Base-by-base conservation (phyloP, 2,797 vertebrate species). In the Morus bassanus region DNA sequence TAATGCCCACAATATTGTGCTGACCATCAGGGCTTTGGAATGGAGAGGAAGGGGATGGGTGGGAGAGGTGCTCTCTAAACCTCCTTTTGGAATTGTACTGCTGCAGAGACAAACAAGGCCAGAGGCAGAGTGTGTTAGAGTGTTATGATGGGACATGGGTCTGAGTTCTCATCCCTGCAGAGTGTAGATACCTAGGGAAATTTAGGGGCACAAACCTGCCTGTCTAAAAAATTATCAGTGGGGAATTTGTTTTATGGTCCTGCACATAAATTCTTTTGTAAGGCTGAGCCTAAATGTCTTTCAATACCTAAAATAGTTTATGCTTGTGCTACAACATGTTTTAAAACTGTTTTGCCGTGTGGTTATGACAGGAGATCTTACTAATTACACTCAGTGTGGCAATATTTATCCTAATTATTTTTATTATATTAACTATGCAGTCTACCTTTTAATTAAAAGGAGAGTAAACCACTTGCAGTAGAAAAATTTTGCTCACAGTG, bases 341-440 rank as follows among this genome's bases (percentile, higher is more conserved):
- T 89, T 94, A 25, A 79, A 89, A 73, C 56, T 91, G n/a, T 90
- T 59, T 88, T 90, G 46, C 33, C 7, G 3, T 92, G 9, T 60
- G 56, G 46, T 67, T 94, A 35, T 72, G 70, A 57, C 69, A 72
- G 50, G 27, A 88, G 79, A 85, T 37, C 54, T 88, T 81, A n/a
- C n/a, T n/a, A n/a, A n/a, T n/a, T n/a, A n/a, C n/a, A n/a, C n/a
- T n/a, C n/a, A n/a, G n/a, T n/a, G n/a, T n/a, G n/a, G n/a, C n/a
- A n/a, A n/a, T n/a, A n/a, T n/a, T n/a, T n/a, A n/a, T n/a, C n/a
- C 53, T 93, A 74, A 93, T 96, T 92, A 43, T 90, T 93, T 95
- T 94, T 95, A 28, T 27, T 77, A 23, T 63, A 41, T 88, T 88
- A 84, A 46, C 65, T 84, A 6, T 30, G 25, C 57, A 33, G 30